Evolutionary conservation across 1,140 invertebrate species (phyloP).

Genomic region (Apis laboriosa): DNA sequence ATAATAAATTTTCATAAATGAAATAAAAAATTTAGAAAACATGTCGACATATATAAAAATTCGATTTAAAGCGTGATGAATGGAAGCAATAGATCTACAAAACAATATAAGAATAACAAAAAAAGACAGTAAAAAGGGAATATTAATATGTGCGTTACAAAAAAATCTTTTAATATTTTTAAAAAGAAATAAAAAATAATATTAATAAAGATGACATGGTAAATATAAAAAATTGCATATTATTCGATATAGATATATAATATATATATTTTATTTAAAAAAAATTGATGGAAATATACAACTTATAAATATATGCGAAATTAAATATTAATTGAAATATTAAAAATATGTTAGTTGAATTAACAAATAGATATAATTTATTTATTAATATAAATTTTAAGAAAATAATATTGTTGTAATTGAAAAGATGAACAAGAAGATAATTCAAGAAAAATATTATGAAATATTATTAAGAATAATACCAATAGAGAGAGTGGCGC

Average conservation of each 20-base stretch:
- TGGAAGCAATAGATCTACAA: neutral
- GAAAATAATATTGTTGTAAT: neutral
- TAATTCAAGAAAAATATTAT: neutral
- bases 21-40: neutral
- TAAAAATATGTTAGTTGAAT: too few relatives aligned
- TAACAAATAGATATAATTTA: too few relatives aligned
- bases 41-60: neutral
- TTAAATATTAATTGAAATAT: too few relatives aligned
- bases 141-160: neutral
- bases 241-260: neutral
- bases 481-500: conserved; percentile 5
- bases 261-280: neutral
- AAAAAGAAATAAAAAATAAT: neutral
- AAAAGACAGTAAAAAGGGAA: neutral
- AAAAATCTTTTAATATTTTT: neutral
- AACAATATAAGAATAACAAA: neutral
- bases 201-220: neutral
- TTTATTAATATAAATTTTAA: too few relatives aligned
- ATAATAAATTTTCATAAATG: too few relatives aligned
- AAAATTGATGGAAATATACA: too few relatives aligned
- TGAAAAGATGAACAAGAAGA: too few relatives aligned
- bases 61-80: neutral
- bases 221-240: neutral
- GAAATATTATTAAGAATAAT: neutral
- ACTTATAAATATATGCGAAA: too few relatives aligned